Percentiles rank a stretch among this genome's conserved stretches.
These are phyloP conservation scores for Sceloporus tristichus DNA, from an alignment of 2,113 vertebrate species.

Conservation along the genomic window DNA sequence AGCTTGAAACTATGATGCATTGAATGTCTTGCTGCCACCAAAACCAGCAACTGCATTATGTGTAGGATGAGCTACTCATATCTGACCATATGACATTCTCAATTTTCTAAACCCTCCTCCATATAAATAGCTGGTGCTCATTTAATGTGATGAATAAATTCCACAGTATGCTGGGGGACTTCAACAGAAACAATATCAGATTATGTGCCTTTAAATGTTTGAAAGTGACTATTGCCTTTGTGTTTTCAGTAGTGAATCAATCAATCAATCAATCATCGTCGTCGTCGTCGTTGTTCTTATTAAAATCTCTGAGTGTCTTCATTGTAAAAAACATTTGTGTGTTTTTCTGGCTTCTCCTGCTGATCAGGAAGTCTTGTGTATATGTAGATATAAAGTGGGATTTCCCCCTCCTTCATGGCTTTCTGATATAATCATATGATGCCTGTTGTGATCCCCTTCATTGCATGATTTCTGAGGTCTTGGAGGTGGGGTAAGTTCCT, in stretches of 20 bases:
- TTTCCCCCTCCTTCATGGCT: slow-evolving; percentile 23
- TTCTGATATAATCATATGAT: slow-evolving; percentile 8
- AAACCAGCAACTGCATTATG: not conserved
- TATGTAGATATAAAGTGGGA: slow-evolving; percentile 10
- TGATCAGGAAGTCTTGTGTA: not conserved
- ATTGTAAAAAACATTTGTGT: not conserved
- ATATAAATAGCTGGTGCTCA: not conserved
- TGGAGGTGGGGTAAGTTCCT: slow-evolving; percentile 19
- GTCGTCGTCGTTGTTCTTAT: too few species aligned
- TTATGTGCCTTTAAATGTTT: not conserved
- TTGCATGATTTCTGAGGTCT: not conserved
- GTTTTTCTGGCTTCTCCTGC: not conserved
- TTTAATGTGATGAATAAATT: not conserved
- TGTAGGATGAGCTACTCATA: not conserved
- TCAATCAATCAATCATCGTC: too few species aligned
- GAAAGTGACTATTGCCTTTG: not conserved
- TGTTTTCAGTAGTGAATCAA: not conserved
- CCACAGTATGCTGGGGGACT: not conserved
- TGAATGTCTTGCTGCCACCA: not conserved
- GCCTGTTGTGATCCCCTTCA: not conserved
- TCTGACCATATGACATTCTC: not conserved
- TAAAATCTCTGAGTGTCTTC: not conserved
- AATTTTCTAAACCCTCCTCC: not conserved
- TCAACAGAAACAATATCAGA: not conserved
- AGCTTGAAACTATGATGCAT: not conserved